Conservation (phyloP, 2,888 invertebrate genomes). For the Meandrusa payeni region DNA sequence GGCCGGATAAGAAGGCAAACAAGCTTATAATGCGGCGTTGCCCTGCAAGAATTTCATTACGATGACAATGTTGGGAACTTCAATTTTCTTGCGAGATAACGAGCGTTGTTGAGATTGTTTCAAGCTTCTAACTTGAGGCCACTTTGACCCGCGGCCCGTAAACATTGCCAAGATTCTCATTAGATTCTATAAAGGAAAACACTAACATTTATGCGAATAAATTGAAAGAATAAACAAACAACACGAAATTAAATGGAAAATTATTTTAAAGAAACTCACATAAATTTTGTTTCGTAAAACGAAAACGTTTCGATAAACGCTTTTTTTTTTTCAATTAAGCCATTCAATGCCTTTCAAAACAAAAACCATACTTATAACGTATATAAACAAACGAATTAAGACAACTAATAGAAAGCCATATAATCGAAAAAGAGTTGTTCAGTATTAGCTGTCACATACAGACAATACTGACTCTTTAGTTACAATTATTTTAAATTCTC, state of each 20-base stretch:
- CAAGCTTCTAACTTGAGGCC: constrained; percentile 57
- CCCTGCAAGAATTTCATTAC: constrained; percentile 68
- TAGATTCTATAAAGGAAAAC: constrained; percentile 56
- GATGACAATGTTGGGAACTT: constrained; percentile 69
- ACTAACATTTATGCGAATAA: constrained; percentile 46
- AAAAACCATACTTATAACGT: too few species aligned
- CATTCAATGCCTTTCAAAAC: too few species aligned
- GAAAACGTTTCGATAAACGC: too few species aligned
- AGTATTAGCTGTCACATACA: too few species aligned
- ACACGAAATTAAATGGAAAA: constrained; percentile 23
- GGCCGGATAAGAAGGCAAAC: constrained; percentile 22
- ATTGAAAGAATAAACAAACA: constrained; percentile 38
- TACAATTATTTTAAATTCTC: too few species aligned
- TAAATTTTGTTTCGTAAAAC: too few species aligned
- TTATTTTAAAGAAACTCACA: background rate
- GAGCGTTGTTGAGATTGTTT: constrained; percentile 67
- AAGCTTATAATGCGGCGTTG: constrained; percentile 36
- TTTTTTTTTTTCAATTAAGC: too few species aligned
- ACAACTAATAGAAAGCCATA: too few species aligned
- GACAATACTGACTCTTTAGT: too few species aligned
- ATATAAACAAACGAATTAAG: too few species aligned
- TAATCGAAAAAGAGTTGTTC: too few species aligned
- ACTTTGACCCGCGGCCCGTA: constrained; percentile 72
- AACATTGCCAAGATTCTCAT: constrained; percentile 66
- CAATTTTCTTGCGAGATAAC: constrained; percentile 68